Percentiles rank a stretch among this genome's conserved stretches.
Conservation (phyloP, 2,797 vertebrate genomes). For the Coregonus sp. region DNA sequence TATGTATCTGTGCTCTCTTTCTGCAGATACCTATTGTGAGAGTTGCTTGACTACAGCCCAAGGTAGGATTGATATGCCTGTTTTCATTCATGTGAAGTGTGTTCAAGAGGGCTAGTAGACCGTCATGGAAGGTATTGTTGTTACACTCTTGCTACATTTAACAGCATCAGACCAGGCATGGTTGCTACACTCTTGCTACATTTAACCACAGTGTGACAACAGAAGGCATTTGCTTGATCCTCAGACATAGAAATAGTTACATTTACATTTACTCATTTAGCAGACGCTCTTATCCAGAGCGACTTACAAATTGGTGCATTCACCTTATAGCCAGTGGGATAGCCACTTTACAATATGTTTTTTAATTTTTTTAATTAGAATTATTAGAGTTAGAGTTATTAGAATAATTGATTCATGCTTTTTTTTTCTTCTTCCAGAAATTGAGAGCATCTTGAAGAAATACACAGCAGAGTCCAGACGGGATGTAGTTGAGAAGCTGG, state of each 20-base stretch:
- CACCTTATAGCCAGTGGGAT: too few species aligned
- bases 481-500: slow-evolving; percentile 45
- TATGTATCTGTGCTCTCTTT: slow-evolving; percentile 25
- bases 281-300: too few species aligned
- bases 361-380: too few species aligned
- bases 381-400: neutral
- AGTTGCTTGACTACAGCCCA: slow-evolving; percentile 65
- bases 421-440: slow-evolving; percentile 45
- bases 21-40: slow-evolving; percentile 67
- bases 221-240: neutral
- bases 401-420: neutral
- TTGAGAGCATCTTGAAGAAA: slow-evolving; percentile 53
- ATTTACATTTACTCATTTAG: too few species aligned
- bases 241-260: neutral
- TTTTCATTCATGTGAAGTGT: slow-evolving; percentile 1
- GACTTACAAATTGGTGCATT: too few species aligned
- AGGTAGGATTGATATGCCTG: slow-evolving; percentile 50
- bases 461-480: slow-evolving; percentile 42
- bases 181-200: too few species aligned
- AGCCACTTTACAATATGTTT: too few species aligned
- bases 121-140: neutral
- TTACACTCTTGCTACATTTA: too few species aligned
- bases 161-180: too few species aligned
- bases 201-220: slow-evolving; percentile 10
- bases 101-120: neutral